Conservation (phyloP, 2,113 vertebrate genomes). For the Sphyrna mokarran region DNA sequence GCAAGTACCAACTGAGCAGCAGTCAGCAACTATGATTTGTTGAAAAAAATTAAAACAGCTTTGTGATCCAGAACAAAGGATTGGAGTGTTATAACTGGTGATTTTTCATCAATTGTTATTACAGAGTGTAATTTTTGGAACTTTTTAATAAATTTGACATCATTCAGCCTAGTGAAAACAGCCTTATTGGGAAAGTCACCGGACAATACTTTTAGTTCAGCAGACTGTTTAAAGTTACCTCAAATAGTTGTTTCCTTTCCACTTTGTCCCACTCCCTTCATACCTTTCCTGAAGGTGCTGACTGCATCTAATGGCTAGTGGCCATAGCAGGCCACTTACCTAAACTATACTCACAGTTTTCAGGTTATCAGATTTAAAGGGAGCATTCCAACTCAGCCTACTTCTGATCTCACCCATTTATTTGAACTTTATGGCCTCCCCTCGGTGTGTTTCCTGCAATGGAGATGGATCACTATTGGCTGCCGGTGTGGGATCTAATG, state of each 20-base stretch:
- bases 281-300: not conserved
- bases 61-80: not conserved
- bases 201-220: not conserved
- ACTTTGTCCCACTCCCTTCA: not conserved
- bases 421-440: no score
- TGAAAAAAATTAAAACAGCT: not conserved
- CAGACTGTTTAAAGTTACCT: not conserved
- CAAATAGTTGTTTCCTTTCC: not conserved
- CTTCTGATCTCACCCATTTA: not conserved
- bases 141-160: not conserved
- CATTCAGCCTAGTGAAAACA: not conserved
- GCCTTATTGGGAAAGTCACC: not conserved
- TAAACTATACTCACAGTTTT: not conserved
- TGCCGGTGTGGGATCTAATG: no score
- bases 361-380: not conserved
- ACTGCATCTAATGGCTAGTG: not conserved
- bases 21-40: not conserved
- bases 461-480: no score
- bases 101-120: not conserved
- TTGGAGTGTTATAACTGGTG: not conserved
- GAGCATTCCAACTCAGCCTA: not conserved
- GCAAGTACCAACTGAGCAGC: not conserved
- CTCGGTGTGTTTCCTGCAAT: no score
- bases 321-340: not conserved
- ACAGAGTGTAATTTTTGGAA: not conserved